These are phyloP conservation scores for Julus scanicus DNA, from an alignment of 2,888 invertebrate species.

Conservation along the genomic window DNA sequence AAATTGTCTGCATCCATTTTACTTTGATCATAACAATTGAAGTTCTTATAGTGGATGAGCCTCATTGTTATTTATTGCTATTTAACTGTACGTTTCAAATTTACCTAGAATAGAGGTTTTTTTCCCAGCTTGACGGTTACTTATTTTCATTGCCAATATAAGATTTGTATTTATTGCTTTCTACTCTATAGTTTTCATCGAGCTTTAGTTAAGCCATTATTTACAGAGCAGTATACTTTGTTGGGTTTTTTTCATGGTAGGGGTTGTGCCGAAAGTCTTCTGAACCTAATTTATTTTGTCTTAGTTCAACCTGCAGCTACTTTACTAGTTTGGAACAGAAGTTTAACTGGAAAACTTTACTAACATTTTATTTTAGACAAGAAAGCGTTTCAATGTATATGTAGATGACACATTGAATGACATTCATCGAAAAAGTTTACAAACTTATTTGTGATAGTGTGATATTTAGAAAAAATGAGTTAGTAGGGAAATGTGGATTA, in stretches of 20 bases:
- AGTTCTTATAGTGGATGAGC: not conserved
- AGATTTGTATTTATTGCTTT: conserved; percentile 40
- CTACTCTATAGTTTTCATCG: not conserved
- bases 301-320: too few relatives aligned
- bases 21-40: not conserved
- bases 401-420: too few relatives aligned
- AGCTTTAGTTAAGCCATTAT: not conserved
- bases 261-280: not conserved
- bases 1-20: not conserved
- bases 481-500: too few relatives aligned
- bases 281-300: too few relatives aligned
- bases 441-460: too few relatives aligned
- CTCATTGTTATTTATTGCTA: not conserved
- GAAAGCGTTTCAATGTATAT: too few relatives aligned
- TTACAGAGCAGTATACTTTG: not conserved
- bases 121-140: not conserved
- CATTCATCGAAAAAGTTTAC: too few relatives aligned
- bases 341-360: too few relatives aligned
- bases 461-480: too few relatives aligned
- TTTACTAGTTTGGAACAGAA: too few relatives aligned
- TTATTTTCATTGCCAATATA: not conserved
- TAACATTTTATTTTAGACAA: too few relatives aligned
- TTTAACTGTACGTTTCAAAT: not conserved
- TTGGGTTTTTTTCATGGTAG: not conserved
- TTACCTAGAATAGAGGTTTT: not conserved